Conservation (phyloP, 1,140 invertebrate species). For the Portunus trituberculatus region DNA sequence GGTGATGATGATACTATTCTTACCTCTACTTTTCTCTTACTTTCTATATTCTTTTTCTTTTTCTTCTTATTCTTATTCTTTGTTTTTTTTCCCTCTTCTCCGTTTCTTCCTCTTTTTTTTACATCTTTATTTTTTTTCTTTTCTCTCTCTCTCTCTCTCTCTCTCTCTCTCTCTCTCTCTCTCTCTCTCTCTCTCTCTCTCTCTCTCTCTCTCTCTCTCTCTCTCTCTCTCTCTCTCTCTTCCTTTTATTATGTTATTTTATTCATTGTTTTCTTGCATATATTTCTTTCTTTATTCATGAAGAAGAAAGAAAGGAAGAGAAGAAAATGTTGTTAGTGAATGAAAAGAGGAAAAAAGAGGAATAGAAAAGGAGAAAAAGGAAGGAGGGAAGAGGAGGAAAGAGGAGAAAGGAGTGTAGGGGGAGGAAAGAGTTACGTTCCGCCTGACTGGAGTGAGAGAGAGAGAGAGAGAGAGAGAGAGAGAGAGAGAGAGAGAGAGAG, state of each 20-base stretch:
- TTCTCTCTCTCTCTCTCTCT: not conserved
- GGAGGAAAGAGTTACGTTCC: no score
- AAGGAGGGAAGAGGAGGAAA: not conserved
- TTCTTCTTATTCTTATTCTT: not conserved
- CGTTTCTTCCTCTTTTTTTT: not conserved
- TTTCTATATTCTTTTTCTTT: not conserved
- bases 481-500: conserved; percentile 2
- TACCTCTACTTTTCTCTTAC: not conserved
- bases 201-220: not conserved
- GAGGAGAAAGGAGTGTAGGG: not conserved
- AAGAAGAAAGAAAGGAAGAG: no score
- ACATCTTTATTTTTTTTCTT: not conserved
- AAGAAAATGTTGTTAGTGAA: not conserved
- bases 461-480: conserved; percentile 45
- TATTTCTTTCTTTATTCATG: no score
- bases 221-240: not conserved
- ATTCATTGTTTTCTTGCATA: not conserved
- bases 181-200: not conserved
- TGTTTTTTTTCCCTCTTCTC: not conserved
- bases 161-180: not conserved
- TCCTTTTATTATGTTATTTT: not conserved
- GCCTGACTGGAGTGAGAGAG: not conserved
- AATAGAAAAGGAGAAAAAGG: conserved; percentile 1
- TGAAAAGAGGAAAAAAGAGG: not conserved
- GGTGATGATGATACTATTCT: not conserved